Evolutionary conservation across 2,797 vertebrate genomes (phyloP), one percentile per base, ranked within the genome.

Genomic region (Phoxinus dragarum): DNA sequence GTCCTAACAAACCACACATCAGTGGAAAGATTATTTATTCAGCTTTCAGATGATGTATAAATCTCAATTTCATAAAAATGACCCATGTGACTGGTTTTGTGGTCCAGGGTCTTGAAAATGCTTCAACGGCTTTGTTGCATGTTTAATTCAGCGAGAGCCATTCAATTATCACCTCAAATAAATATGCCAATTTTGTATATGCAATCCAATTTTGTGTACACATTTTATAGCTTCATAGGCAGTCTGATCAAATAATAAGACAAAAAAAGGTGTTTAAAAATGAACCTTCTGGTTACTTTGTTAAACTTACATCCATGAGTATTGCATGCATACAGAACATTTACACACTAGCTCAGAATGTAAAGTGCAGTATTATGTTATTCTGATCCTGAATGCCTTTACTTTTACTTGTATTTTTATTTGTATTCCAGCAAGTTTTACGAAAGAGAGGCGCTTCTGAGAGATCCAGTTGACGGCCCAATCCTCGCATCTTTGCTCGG

Each of bases 401-500:
- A n/a, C 52, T 66, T 38, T 27, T 73, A 16, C 11, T 47, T 27
- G 27, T 40, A 40, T 40, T 40, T 74, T 71, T 84, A 44, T 69
- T 66, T 44, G 11, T 72, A 80, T 89, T 90, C 68, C 86, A 99
- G 98, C 91, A 96, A 97, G 84, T 99, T 97, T 93, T 99, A 99
- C 3, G 98, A 99, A 91, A 98, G 97, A 88, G 98, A 99, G 89
- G 98, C 98, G 19, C 96, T 99, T 88, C 91, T 99, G 86, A 96
- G 98, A 95, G 98, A 99, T 91, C 97, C 97, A 0, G 97, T 98
- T 82, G 98, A 98, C 10, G 98, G 98, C 68, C 98, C 98, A 0
- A 99, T 99, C 84, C 97, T 99, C n/a, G 98, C 98, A 0, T 99
- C 98, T 85, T 89, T 99, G 71, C 76, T 99, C 89, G 98, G 98